Evolutionary conservation across 2,113 vertebrate species (phyloP).

Genomic region (Halichoeres trimaculatus): DNA sequence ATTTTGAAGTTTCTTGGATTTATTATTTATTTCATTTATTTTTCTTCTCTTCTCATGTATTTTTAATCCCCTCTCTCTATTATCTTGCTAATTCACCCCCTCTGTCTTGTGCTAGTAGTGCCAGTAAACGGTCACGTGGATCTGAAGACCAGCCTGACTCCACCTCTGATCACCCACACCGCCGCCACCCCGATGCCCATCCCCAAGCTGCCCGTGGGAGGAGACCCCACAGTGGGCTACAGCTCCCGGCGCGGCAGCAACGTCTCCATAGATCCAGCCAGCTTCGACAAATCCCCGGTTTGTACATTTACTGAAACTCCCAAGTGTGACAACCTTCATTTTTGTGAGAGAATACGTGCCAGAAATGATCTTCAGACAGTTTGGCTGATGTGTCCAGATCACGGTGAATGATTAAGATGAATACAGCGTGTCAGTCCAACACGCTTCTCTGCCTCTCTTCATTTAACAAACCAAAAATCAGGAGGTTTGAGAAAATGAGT

Average conservation of each 20-base stretch:
- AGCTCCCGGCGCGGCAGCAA: constrained; percentile 88
- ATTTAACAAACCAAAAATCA: constrained; percentile 43
- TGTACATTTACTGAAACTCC: constrained; percentile 43
- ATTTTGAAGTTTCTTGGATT: neutral
- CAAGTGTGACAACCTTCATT: neutral
- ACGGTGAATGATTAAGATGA: constrained; percentile 54
- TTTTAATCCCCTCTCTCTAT: neutral
- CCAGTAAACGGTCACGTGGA: constrained; percentile 91
- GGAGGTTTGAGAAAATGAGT: constrained; percentile 18
- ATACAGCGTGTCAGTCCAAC: neutral
- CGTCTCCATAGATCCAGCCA: constrained; percentile 85
- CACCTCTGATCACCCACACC: constrained; percentile 95
- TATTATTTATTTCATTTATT: neutral
- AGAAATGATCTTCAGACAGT: constrained; percentile 6
- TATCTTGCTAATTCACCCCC: neutral
- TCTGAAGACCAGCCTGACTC: constrained; percentile 91
- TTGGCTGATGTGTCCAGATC: constrained; percentile 31
- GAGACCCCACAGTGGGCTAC: constrained; percentile 76
- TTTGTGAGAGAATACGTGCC: constrained; percentile 3
- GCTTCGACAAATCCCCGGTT: constrained; percentile 92
- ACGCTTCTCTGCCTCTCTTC: constrained; percentile 25
- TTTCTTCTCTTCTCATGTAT: neutral
- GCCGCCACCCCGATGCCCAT: constrained; percentile 96
- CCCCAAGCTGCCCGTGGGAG: constrained; percentile 88
- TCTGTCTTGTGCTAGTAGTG: constrained; percentile 77